phyloP scores from a whole-genome alignment of 2,888 invertebrate genomes.

The Megastigmus dorsalis region DNA sequence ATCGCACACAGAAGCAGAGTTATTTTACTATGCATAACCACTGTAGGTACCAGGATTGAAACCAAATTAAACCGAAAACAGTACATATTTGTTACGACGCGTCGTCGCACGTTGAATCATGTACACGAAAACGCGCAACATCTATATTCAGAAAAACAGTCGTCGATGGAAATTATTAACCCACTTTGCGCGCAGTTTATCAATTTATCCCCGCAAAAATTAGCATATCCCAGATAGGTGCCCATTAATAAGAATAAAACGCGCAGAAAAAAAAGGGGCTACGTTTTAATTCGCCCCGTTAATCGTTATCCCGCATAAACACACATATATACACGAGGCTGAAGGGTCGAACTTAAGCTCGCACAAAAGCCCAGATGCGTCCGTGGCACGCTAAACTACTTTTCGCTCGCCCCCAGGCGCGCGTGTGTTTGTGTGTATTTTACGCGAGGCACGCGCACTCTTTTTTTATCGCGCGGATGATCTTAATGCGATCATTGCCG shows the following conservation, averaged over 20 bases:
- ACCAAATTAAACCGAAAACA: no score
- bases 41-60: no score
- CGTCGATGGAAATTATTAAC: no score
- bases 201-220: slow-evolving; percentile 7
- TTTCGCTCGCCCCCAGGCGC: background rate
- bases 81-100: no score
- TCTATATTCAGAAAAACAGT: no score
- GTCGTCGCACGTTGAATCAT: no score
- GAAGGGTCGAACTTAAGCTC: no score
- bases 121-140: no score
- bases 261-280: background rate
- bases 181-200: background rate
- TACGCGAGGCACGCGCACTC: no score
- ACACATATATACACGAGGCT: background rate
- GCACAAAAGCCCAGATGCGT: background rate
- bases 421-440: background rate
- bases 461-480: slow-evolving; percentile 19
- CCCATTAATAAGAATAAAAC: background rate
- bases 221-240: background rate
- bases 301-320: slow-evolving; percentile 18
- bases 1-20: no score
- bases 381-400: slow-evolving; percentile 22
- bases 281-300: slow-evolving; percentile 23
- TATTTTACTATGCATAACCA: no score
- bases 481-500: slow-evolving; percentile 36